Base-by-base conservation (phyloP, 1,140 invertebrate species). In the Ephestia elutella region DNA sequence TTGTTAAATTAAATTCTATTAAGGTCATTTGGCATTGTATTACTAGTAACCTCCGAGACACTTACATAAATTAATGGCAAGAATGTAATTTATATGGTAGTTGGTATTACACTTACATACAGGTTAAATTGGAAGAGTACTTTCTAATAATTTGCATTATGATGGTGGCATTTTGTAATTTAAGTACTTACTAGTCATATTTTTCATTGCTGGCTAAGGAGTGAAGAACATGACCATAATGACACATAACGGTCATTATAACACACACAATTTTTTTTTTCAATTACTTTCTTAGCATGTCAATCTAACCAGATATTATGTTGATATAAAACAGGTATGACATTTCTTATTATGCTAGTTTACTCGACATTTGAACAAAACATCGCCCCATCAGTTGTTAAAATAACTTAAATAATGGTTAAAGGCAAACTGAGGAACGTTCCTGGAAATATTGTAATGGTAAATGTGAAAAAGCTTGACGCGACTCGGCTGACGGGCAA, bases 361-460 rank as follows among this genome's bases (percentile, higher is more conserved):
- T 3, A 44, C 1, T 44, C 5, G 38, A 44, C 38, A 44, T 44
- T 44, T 21, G 35, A 53, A 61, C 54, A 54, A 25, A 53, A 56
- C 56, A 57, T 49, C 44, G 57, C 35, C 57, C 38, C 5, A 44
- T 44, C n/a, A 38, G 38, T 44, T 44, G 38, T 44, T 44, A 15
- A 44, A 44, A 50, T 50, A 50, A 50, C 20, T 50, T 18, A 50
- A 50, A 53, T 59, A 35, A 63, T 64, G 67, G 66, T 62, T 54
- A 51, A 30, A 56, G 63, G 61, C 64, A 69, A 75, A 78, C 57
- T 69, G 64, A 68, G 53, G 60, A 58, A 60, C 58, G 55, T 87
- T 84, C 82, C 71, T 63, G 68, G 81, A 87, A 87, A 75, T 76
- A 82, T 78, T 66, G 66, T 67, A 77, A 77, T 77, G 62, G 76